Evolutionary conservation across 2,113 vertebrate genomes (phyloP), one percentile per base, ranked within the genome.

Genomic region (Lota lota): DNA sequence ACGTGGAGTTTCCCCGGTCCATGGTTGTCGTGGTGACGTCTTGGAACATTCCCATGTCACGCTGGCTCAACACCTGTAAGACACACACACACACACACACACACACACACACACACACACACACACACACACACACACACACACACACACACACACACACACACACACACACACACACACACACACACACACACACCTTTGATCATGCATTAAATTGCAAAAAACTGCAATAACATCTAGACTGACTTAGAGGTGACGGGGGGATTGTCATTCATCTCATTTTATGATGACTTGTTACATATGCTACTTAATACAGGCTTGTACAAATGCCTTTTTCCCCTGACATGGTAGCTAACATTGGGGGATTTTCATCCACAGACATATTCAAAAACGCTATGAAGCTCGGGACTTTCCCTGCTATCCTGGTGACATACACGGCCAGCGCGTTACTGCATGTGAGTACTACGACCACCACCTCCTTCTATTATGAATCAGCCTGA

Each of bases 1-100:
- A 86, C 1, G 92, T 97, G 70, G 95, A 96, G 74, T 73, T 95
- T 61, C 95, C 95, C 22, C 92, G 95, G 61, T 97, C 95, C 61
- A 95, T 96, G 95, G 94, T 94, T 2, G 87, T 94, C 75, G 95
- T 96, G 47, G 95, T 96, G 64, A 95, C 93, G 0, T 95, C 91
- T 75, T 97, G 95, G 95, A 97, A 97, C 78, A 87, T 95, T 68
- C 95, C 95, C 24, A 96, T 97, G 94, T 96, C 95, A 59, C 88
- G 78, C 1, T 97, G 95, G 95, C 88, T 97, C 19, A 96, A 95
- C 77, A 92, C 89, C 36, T 97, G 95, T 97, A 81, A 85, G 94
- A 10, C 5, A 68, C 62, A 20, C 67, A 24, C 83, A 97, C 95
- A 97, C 89, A 93, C 96, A 56, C 22, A 56, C 69, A 17, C 40